These are phyloP conservation scores for Lissonota sp. DNA, from an alignment of 2,888 invertebrate genomes.

Conservation along the genomic window DNA sequence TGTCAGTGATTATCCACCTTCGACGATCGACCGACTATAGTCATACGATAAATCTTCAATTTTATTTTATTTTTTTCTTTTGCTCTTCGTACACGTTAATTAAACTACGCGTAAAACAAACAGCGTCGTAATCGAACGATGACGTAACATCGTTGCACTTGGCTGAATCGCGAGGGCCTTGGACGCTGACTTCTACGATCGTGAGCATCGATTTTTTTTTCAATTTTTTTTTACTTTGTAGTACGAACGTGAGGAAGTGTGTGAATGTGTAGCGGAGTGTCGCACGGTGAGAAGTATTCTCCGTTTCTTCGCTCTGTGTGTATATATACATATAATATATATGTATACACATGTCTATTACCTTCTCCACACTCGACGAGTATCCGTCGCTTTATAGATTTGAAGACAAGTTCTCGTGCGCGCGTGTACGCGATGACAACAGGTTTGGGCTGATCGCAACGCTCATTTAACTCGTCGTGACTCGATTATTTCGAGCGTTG, in stretches of 20 bases:
- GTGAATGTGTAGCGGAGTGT: no score
- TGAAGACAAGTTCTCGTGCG: slow-evolving; percentile 8
- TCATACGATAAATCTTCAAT: slow-evolving; percentile 10
- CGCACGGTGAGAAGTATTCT: no score
- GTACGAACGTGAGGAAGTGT: no score
- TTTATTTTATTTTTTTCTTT: no score
- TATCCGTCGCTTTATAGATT: not conserved
- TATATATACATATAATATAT: slow-evolving; percentile 4
- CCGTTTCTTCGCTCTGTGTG: slow-evolving; percentile 8
- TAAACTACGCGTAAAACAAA: slow-evolving; percentile 14
- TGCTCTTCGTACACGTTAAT: not conserved
- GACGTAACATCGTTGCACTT: slow-evolving; percentile 60
- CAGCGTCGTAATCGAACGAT: slow-evolving; percentile 45
- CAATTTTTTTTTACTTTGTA: no score
- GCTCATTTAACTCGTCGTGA: no score
- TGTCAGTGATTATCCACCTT: slow-evolving; percentile 45
- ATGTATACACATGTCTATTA: not conserved
- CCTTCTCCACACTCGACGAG: no score
- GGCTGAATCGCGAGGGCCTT: slow-evolving; percentile 42
- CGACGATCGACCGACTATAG: slow-evolving; percentile 27
- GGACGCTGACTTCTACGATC: slow-evolving; percentile 42
- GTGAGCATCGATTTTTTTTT: slow-evolving; percentile 30
- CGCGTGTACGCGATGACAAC: slow-evolving; percentile 73
- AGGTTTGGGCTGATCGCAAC: slow-evolving; percentile 71
- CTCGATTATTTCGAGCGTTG: no score